phyloP scores from a whole-genome alignment of 1,140 invertebrate genomes.

The Pseudobourletiella spinata region DNA sequence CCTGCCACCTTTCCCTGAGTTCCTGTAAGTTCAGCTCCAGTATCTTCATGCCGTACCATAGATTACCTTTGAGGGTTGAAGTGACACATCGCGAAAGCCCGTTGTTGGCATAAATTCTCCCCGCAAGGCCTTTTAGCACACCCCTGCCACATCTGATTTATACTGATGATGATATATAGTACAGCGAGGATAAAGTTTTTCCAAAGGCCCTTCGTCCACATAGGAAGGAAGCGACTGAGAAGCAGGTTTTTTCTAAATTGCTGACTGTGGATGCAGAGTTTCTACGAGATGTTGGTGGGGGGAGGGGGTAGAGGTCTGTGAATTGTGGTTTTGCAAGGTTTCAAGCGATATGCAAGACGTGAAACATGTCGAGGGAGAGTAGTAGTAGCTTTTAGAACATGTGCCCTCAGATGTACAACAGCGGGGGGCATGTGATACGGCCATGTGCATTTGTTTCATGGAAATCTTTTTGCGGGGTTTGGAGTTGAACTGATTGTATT shows the following conservation, averaged over 20 bases:
- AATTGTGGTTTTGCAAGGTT: background rate
- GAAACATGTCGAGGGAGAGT: background rate
- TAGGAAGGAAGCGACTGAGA: too few relatives aligned
- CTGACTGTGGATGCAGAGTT: too few relatives aligned
- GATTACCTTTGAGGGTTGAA: too few relatives aligned
- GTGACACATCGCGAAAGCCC: too few relatives aligned
- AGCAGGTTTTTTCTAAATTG: too few relatives aligned
- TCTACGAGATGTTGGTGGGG: too few relatives aligned
- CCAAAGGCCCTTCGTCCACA: background rate
- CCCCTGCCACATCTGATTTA: background rate
- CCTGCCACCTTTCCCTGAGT: slow-evolving; percentile 16
- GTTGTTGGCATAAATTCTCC: too few relatives aligned
- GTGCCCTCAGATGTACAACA: too few relatives aligned
- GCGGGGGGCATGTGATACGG: too few relatives aligned
- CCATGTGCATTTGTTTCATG: too few relatives aligned
- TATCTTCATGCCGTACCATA: background rate
- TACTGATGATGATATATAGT: background rate
- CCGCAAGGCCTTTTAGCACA: too few relatives aligned
- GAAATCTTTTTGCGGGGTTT: background rate
- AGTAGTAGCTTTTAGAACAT: background rate
- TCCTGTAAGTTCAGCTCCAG: slow-evolving; percentile 23
- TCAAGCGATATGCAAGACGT: background rate
- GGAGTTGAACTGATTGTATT: background rate
- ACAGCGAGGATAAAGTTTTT: background rate
- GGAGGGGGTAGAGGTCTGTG: too few relatives aligned